Conservation (phyloP, 2,797 vertebrate species). For the Gallinago solitaria region DNA sequence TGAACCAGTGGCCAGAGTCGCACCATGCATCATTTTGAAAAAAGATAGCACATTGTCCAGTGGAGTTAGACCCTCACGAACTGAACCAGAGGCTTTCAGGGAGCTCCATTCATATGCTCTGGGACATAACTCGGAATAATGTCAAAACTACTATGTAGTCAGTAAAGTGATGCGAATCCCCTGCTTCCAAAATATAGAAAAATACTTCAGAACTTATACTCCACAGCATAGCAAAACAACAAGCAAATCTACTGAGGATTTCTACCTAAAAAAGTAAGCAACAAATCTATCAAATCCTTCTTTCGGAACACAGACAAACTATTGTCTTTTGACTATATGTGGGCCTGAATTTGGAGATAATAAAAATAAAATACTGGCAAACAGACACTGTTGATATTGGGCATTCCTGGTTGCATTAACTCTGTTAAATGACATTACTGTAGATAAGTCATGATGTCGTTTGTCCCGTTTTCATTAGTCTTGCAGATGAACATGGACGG, state of each 20-base stretch:
- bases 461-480: not conserved
- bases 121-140: not conserved
- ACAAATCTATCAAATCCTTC: not conserved
- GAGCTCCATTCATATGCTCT: not conserved
- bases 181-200: not conserved
- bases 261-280: not conserved
- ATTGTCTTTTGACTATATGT: not conserved
- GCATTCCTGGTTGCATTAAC: not conserved
- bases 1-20: not conserved
- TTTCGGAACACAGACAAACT: not conserved
- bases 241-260: not conserved
- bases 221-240: not conserved
- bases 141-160: not conserved
- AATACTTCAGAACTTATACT: not conserved
- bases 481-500: not conserved
- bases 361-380: not conserved
- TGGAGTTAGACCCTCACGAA: rapidly evolving
- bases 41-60: not conserved
- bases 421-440: not conserved
- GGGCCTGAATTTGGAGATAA: not conserved
- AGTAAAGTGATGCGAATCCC: not conserved
- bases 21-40: not conserved
- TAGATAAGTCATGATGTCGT: not conserved
- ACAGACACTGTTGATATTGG: not conserved
- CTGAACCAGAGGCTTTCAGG: not conserved